Evolutionary conservation across 2,888 invertebrate species (phyloP).

Genomic region (Morinoia aosen): DNA sequence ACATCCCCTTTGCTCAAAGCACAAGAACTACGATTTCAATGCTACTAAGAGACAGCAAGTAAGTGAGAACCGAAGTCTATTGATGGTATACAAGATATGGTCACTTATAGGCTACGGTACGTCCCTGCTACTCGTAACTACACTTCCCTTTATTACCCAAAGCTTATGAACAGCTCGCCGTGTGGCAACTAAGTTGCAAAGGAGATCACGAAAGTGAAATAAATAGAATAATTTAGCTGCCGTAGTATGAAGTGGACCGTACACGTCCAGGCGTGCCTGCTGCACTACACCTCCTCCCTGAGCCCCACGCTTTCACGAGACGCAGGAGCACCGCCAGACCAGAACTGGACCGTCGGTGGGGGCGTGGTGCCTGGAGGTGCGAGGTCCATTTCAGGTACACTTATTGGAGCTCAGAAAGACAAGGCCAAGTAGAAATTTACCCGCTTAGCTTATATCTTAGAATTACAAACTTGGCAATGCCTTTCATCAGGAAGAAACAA

Average conservation of each 20-base stretch:
- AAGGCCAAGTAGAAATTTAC: constrained; percentile 4
- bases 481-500: neutral
- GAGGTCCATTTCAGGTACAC: neutral
- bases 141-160: constrained; percentile 6
- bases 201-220: neutral
- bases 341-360: neutral
- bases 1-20: neutral
- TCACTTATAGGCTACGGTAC: constrained; percentile 12
- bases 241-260: neutral
- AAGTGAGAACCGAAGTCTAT: constrained; percentile 13
- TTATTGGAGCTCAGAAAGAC: neutral
- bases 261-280: neutral
- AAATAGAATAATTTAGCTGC: neutral
- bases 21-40: constrained; percentile 19
- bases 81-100: constrained; percentile 35
- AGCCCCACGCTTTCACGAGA: no score
- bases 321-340: no score
- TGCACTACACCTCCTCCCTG: no score
- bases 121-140: constrained; percentile 16
- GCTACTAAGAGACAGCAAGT: constrained; percentile 25
- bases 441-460: neutral
- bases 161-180: constrained; percentile 14
- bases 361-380: neutral
- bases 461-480: constrained; percentile 17
- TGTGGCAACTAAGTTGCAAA: neutral